These are phyloP conservation scores for Syndactyla subalaris DNA, from an alignment of 2,797 vertebrate species.

Conservation along the genomic window DNA sequence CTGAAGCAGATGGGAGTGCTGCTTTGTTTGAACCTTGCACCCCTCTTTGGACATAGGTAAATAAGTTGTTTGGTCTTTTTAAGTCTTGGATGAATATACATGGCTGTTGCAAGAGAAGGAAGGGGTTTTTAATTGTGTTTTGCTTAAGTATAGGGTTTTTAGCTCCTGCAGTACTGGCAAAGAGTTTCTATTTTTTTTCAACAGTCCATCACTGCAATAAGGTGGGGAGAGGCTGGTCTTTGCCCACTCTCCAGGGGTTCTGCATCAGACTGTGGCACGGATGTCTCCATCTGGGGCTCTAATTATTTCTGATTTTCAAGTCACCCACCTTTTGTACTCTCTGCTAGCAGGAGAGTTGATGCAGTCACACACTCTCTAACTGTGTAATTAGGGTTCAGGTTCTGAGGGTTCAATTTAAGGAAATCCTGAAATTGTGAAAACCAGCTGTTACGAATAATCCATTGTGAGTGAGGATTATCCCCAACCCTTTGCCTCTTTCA, in stretches of 20 bases:
- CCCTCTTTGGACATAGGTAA: background rate
- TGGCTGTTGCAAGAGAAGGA: background rate
- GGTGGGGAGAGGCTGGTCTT: background rate
- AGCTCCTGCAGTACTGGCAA: background rate
- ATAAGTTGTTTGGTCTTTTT: background rate
- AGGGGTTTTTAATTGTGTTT: background rate
- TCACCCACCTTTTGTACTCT: background rate
- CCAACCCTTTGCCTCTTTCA: slow-evolving; percentile 8
- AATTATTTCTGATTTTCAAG: background rate
- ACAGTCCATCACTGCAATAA: background rate
- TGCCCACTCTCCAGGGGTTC: background rate
- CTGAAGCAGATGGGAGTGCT: background rate
- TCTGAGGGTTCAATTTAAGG: slow-evolving; percentile 36
- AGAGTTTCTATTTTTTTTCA: background rate
- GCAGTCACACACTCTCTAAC: background rate
- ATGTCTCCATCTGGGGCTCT: background rate
- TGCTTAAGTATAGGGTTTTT: background rate
- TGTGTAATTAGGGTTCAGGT: slow-evolving; percentile 12
- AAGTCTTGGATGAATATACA: background rate
- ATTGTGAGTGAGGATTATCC: slow-evolving; percentile 44
- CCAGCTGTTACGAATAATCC: background rate
- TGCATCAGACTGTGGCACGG: background rate
- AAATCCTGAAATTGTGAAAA: slow-evolving; percentile 52
- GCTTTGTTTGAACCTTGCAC: background rate
- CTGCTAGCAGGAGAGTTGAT: background rate